Conservation (phyloP, 2,113 vertebrate species). For the Mirounga angustirostris region DNA sequence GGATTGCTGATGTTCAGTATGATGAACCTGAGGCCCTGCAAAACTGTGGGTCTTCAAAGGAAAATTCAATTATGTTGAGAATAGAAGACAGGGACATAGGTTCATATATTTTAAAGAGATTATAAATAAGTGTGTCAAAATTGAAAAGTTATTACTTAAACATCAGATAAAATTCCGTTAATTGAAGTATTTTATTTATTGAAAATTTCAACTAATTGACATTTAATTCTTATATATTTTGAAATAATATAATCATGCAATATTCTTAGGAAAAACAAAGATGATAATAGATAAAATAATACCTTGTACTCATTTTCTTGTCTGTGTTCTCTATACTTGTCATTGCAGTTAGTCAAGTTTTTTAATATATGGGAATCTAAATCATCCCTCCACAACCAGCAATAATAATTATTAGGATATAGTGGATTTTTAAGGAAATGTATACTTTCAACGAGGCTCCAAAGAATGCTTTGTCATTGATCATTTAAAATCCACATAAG, state of each 20-base stretch:
- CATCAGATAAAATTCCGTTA: not conserved
- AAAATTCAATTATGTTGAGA: constrained; percentile 39
- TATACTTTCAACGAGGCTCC: not conserved
- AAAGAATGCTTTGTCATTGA: not conserved
- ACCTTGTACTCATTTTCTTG: constrained; percentile 38
- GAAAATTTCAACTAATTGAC: constrained; percentile 8
- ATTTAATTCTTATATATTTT: constrained; percentile 50
- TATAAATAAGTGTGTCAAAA: not conserved
- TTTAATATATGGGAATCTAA: constrained; percentile 1
- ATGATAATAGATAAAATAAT: not conserved
- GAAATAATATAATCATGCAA: not conserved
- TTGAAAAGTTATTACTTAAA: not conserved
- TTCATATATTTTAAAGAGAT: not conserved
- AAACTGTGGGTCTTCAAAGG: constrained; percentile 39
- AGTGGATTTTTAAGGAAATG: constrained; percentile 14
- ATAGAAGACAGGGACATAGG: not conserved
- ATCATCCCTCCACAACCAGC: not conserved
- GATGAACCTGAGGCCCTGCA: not conserved
- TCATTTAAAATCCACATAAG: constrained; percentile 40
- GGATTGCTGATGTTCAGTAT: not conserved
- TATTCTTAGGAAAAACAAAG: constrained; percentile 21
- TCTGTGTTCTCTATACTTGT: constrained; percentile 20
- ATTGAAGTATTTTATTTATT: not conserved
- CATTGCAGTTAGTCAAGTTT: constrained; percentile 15
- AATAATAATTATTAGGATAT: constrained; percentile 12